Evolutionary conservation across 2,888 invertebrate genomes (phyloP), one percentile per base, ranked within the genome.

Genomic region (Polydrusus cervinus): DNA sequence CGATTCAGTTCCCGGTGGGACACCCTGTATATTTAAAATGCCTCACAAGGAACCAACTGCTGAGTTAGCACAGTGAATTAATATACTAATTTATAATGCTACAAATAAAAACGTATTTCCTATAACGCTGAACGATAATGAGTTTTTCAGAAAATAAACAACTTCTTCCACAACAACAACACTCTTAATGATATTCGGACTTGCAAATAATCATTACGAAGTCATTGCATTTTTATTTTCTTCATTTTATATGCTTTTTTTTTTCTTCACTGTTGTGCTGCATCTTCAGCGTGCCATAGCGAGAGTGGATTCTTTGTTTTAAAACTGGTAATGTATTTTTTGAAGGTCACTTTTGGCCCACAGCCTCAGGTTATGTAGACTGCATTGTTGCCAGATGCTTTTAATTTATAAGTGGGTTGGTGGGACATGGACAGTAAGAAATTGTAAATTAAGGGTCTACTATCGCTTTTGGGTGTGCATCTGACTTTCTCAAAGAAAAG

Each of bases 321-420:
- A 75, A 65, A 78, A 78, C 78, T 78, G 78, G 78, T 78, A 78
- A 78, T 78, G 78, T 78, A 75, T 75, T 83, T 82, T 82, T 83
- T 84, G 83, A 85, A 85, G 85, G 85, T 84, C 84, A 85, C 82
- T 84, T 83, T 84, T 85, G 85, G 84, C 85, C 85, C 84, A 85
- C 81, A 82, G 84, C 85, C 84, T 79, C 81, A 73, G 84, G 85
- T 82, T 78, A 79, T 76, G 79, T 80, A 78, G 78, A 78, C 79
- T 77, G 74, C 77, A 69, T 43, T 43, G 76, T 72, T 76, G 76
- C 60, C 76, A 16, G 34, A 5, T 71, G 14, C 34, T 55, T 57
- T 16, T 53, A 10, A 8, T 45, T 45, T 45, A 16, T 62, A 61
- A 13, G 3, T 11, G 40, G 2, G n/a, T n/a, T n/a, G n/a, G n/a